These are phyloP conservation scores for Camptogramma bilineatum DNA, from an alignment of 2,888 invertebrate genomes.

Conservation along the genomic window DNA sequence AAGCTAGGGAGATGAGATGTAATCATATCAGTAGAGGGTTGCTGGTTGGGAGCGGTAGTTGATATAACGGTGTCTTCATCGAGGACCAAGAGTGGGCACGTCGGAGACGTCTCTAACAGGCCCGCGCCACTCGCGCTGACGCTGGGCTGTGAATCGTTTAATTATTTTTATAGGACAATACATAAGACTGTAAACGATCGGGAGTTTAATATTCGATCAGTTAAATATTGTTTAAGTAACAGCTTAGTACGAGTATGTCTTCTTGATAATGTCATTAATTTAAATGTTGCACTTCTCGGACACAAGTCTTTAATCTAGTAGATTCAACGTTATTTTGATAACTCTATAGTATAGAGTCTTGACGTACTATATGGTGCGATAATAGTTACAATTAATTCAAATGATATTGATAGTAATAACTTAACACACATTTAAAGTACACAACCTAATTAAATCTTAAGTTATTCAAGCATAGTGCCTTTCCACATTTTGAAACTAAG, in stretches of 20 bases:
- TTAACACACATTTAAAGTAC: slow-evolving; percentile 31
- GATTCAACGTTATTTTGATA: slow-evolving; percentile 40
- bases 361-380: slow-evolving; percentile 1
- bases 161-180: slow-evolving; percentile 63
- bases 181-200: slow-evolving; percentile 68
- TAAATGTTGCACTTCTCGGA: slow-evolving; percentile 57
- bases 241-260: slow-evolving; percentile 45
- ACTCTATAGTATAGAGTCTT: slow-evolving; percentile 5
- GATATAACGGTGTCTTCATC: slow-evolving; percentile 62
- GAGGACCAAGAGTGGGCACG: slow-evolving; percentile 69
- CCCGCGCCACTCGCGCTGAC: slow-evolving; percentile 30
- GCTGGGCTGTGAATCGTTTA: slow-evolving; percentile 66
- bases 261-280: slow-evolving; percentile 50
- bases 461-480: slow-evolving; percentile 80
- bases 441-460: slow-evolving; percentile 45
- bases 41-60: slow-evolving; percentile 55
- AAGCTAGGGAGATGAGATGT: slow-evolving; percentile 64
- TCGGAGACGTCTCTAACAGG: slow-evolving; percentile 45
- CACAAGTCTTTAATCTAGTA: slow-evolving; percentile 51
- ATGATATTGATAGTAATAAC: background rate
- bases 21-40: slow-evolving; percentile 78
- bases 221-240: slow-evolving; percentile 51
- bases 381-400: background rate
- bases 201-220: slow-evolving; percentile 53
- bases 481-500: slow-evolving; percentile 69